phyloP scores from a whole-genome alignment of 1,140 invertebrate species.

The Rhizoglyphus robini region DNA sequence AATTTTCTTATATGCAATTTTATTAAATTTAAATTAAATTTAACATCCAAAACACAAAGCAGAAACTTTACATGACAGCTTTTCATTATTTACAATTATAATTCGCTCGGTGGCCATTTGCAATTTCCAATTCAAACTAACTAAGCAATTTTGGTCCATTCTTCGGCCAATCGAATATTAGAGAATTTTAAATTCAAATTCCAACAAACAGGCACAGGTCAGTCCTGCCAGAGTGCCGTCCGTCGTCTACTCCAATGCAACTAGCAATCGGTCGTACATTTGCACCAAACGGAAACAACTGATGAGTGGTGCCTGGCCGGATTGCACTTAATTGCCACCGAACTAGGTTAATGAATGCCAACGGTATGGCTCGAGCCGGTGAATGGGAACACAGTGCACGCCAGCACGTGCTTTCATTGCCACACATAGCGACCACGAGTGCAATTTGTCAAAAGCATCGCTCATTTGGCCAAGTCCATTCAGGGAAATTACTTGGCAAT shows the following conservation, averaged over 20 bases:
- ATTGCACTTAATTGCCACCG: neutral
- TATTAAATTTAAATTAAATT: constrained; percentile 9
- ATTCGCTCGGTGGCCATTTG: neutral
- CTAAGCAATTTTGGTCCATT: neutral
- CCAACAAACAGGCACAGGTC: too few relatives aligned
- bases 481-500: too few relatives aligned
- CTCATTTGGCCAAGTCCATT: too few relatives aligned
- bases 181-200: too few relatives aligned
- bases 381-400: too few relatives aligned
- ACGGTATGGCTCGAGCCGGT: too few relatives aligned
- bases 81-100: constrained; percentile 12
- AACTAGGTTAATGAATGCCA: constrained; percentile 6
- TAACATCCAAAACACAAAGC: neutral
- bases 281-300: neutral
- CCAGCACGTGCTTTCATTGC: too few relatives aligned
- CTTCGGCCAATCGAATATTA: neutral
- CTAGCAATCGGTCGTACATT: too few relatives aligned
- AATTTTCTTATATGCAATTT: constrained; percentile 13
- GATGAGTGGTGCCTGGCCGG: neutral
- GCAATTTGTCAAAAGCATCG: too few relatives aligned
- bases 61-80: neutral
- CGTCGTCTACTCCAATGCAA: too few relatives aligned
- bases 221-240: too few relatives aligned
- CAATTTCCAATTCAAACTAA: neutral
- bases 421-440: too few relatives aligned